Evolutionary conservation across 2,888 invertebrate species (phyloP).

Genomic region (Lasioglossum lativentre): DNA sequence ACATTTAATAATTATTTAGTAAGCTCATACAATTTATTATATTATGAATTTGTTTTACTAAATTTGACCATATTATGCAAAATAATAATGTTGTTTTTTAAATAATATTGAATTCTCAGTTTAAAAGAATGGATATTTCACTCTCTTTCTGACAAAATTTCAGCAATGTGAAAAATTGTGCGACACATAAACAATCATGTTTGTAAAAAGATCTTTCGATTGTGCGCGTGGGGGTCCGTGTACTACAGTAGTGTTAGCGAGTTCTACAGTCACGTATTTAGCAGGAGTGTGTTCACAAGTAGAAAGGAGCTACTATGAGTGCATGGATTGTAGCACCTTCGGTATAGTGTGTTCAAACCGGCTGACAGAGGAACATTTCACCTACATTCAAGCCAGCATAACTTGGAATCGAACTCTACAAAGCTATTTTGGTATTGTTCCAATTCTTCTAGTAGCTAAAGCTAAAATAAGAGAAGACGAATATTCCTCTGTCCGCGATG

Average conservation of each 20-base stretch:
- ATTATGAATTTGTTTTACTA: not conserved
- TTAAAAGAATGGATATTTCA: not conserved
- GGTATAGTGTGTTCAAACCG: conserved; percentile 49
- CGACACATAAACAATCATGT: too few relatives aligned
- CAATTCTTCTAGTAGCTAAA: not conserved
- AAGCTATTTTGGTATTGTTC: not conserved
- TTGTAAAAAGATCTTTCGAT: not conserved
- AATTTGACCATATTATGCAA: not conserved
- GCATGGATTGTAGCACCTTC: conserved; percentile 67
- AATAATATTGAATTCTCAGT: not conserved
- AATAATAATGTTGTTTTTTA: not conserved
- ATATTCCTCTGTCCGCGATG: conserved; percentile 48
- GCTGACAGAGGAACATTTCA: conserved; percentile 35
- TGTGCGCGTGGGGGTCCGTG: conserved; percentile 30
- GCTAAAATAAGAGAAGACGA: not conserved
- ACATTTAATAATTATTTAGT: not conserved
- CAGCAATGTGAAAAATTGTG: not conserved
- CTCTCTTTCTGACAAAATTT: not conserved
- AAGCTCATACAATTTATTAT: not conserved
- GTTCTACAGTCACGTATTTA: conserved; percentile 58
- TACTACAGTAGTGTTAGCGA: conserved; percentile 54
- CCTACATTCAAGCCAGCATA: too few relatives aligned
- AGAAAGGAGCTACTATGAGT: conserved; percentile 55
- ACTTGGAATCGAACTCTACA: not conserved
- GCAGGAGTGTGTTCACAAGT: conserved; percentile 50